A percentile compares a stretch with the other conserved stretches of the same genome.
Evolutionary conservation across 2,797 vertebrate genomes (phyloP).

Genomic region (Neostethus bicornis): DNA sequence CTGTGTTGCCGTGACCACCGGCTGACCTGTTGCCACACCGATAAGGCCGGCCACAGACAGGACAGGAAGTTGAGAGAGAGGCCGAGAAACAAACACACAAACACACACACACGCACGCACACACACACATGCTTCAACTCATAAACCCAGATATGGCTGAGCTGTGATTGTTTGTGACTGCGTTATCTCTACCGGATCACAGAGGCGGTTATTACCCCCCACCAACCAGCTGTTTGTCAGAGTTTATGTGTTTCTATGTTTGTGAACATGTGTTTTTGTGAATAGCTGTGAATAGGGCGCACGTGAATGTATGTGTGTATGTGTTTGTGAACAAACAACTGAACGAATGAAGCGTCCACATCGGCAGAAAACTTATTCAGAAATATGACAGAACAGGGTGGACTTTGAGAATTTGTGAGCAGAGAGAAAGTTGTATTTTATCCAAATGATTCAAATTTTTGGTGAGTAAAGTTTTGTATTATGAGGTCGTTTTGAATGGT

Average conservation of each 20-base stretch:
- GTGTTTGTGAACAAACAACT: no score
- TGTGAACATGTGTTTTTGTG: no score
- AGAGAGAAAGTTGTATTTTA: no score
- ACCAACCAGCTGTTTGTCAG: conserved; percentile 1
- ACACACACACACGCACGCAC: conserved; percentile 33
- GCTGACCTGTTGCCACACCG: conserved; percentile 63
- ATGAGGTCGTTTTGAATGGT: no score
- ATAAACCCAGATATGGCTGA: conserved; percentile 51
- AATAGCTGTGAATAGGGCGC: no score
- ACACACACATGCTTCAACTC: conserved; percentile 36
- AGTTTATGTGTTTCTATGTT: conserved; percentile 5
- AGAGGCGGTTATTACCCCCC: conserved; percentile 15
- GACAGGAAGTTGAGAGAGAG: conserved; percentile 78
- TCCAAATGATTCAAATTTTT: no score
- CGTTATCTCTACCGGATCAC: conserved; percentile 51
- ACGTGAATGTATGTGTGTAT: no score
- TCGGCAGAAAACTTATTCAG: no score
- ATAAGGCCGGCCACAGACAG: conserved; percentile 71
- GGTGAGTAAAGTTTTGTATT: no score
- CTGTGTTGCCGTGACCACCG: conserved; percentile 57
- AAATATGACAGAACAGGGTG: no score
- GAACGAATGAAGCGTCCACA: no score
- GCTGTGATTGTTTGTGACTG: conserved; percentile 13
- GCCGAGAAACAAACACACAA: conserved; percentile 42
- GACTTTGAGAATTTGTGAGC: no score